Evolutionary conservation across 2,797 vertebrate species (phyloP).

Genomic region (Protonibea diacanthus): DNA sequence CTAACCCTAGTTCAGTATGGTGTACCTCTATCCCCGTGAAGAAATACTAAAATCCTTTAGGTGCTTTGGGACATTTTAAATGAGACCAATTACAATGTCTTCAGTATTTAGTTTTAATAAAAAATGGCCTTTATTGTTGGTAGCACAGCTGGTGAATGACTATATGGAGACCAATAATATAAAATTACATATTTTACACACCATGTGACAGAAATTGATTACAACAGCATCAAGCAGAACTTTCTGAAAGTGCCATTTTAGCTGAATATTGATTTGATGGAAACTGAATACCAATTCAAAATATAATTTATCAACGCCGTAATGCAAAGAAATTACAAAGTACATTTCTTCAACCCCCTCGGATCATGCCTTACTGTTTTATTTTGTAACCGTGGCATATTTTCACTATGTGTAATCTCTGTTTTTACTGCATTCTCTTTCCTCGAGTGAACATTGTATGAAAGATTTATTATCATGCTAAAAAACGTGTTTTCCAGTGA

Average conservation of each 20-base stretch:
- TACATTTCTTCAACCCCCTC: not conserved
- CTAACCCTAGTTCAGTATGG: slow-evolving; percentile 37
- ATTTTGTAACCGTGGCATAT: slow-evolving; percentile 9
- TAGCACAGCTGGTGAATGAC: slow-evolving; percentile 74
- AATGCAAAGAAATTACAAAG: slow-evolving; percentile 16
- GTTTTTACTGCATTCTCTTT: slow-evolving; percentile 36
- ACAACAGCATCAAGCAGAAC: slow-evolving; percentile 54
- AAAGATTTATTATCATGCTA: slow-evolving; percentile 49
- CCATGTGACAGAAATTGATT: slow-evolving; percentile 66
- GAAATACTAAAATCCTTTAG: slow-evolving; percentile 62
- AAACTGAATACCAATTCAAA: slow-evolving; percentile 32
- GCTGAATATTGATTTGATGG: slow-evolving; percentile 15
- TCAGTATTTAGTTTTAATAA: slow-evolving; percentile 78
- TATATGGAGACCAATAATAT: slow-evolving; percentile 72
- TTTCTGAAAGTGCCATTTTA: slow-evolving; percentile 54
- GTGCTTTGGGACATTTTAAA: slow-evolving; percentile 76
- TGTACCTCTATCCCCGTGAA: slow-evolving; percentile 41
- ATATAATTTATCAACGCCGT: slow-evolving; percentile 24
- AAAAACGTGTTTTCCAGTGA: slow-evolving; percentile 48
- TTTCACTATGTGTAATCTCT: slow-evolving; percentile 20
- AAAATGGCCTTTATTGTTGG: slow-evolving; percentile 74
- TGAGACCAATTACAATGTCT: slow-evolving; percentile 75
- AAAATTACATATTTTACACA: slow-evolving; percentile 75
- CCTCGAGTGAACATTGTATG: slow-evolving; percentile 31
- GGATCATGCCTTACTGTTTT: slow-evolving; percentile 1